These are phyloP conservation scores for Lepidocolaptes lacrymiger DNA, from an alignment of 2,797 vertebrate genomes.

Conservation along the genomic window DNA sequence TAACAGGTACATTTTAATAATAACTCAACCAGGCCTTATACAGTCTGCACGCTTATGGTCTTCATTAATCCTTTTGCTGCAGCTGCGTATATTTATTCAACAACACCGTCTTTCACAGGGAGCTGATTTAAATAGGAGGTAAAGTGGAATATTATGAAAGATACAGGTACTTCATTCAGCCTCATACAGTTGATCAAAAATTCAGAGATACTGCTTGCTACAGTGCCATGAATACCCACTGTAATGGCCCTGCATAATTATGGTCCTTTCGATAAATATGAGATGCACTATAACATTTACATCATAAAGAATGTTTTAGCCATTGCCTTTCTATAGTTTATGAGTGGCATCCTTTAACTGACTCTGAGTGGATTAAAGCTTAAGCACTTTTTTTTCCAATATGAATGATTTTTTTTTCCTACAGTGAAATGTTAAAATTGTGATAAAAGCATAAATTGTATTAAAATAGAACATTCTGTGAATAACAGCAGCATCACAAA, in stretches of 20 bases:
- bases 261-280: background rate
- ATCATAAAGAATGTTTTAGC: slow-evolving; percentile 30
- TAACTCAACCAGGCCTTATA: background rate
- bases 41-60: fast-evolving
- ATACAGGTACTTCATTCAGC: background rate
- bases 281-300: slow-evolving; percentile 32
- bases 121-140: background rate
- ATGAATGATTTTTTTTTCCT: background rate
- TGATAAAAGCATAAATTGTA: slow-evolving; percentile 40
- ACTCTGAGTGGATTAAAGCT: slow-evolving; percentile 22
- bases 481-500: slow-evolving; percentile 17
- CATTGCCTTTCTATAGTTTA: slow-evolving; percentile 27
- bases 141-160: background rate
- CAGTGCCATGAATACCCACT: background rate
- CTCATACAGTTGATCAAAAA: slow-evolving; percentile 18
- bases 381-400: background rate
- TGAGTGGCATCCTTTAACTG: slow-evolving; percentile 16
- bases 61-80: background rate
- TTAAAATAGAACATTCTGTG: slow-evolving; percentile 38
- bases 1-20: background rate
- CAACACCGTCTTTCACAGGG: background rate
- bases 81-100: background rate
- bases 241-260: slow-evolving; percentile 23
- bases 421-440: slow-evolving; percentile 23
- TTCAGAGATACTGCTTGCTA: slow-evolving; percentile 21